Base-by-base conservation (phyloP, 2,113 vertebrate genomes). In the Cacatua alba region DNA sequence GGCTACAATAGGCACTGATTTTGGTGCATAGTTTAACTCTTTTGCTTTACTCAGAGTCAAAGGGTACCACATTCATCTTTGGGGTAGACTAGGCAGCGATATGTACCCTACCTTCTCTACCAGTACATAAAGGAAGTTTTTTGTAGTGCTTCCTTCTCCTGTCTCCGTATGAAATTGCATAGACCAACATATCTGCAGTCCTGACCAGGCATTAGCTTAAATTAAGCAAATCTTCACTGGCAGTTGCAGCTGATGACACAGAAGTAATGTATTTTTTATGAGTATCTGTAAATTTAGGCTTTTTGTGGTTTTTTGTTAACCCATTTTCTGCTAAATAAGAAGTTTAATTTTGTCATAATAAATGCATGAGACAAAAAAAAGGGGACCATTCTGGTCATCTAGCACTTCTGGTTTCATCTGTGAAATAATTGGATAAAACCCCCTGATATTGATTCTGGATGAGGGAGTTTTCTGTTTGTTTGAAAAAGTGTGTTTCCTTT, bases 321-420 rank as follows among this genome's bases (percentile, higher is more conserved):
- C 33, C 44, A 29, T 48, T 71, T 69, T 24, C 13, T 64, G 23
- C 6, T 69, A 37, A 68, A 72, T 12, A 39, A 84, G 25, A 13
- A 1, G 1, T 3, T 41, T 1, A 14, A 31, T 14, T 74, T 72
- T 63, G 31, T 72, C 0, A 28, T 17, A 4, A 48, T 18, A 53
- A 16, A 23, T 17, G 5, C 26, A 51, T 28, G 19, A 9, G 39
- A 13, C 4, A 33, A 31, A 15, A 75, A 52, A 4, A 85, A 14
- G 39, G 15, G 15, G 1, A 7, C 7, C 2, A 2, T 82, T 75
- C 2, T 64, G 9, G 5, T 39, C 9, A 51, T 55, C 11, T 55
- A 41, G 7, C 17, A 19, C 9, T 76, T 85, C 16, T 49, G 14
- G 31, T 88, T 85, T 88, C 0, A 12, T 44, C 6, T 63, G 7